Conservation (phyloP, 2,888 invertebrate genomes). For the Temnothorax rugatulus region DNA sequence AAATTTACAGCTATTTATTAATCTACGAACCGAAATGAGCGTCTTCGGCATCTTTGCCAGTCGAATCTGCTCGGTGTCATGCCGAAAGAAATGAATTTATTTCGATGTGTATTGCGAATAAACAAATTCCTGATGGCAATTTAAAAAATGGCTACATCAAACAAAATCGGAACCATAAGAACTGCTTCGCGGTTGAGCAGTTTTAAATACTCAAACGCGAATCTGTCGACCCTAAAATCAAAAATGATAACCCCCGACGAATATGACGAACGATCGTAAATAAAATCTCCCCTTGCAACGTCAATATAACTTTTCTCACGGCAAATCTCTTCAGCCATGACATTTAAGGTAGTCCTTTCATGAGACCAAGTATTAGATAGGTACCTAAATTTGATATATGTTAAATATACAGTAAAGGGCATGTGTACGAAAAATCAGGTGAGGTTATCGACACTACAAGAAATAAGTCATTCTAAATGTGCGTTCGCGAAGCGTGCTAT, state of each 20-base stretch:
- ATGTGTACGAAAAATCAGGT: too few species aligned
- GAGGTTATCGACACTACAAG: too few species aligned
- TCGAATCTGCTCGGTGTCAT: neutral
- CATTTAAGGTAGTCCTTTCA: too few species aligned
- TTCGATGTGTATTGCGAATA: neutral
- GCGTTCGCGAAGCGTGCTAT: too few species aligned
- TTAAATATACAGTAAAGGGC: too few species aligned
- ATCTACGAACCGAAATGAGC: neutral
- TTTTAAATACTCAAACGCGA: neutral
- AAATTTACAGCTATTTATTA: neutral
- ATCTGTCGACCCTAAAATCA: neutral
- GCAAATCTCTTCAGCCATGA: neutral
- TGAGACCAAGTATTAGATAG: too few species aligned
- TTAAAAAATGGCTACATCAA: neutral
- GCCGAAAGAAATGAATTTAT: neutral
- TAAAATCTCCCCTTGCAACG: neutral
- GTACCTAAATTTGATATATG: too few species aligned
- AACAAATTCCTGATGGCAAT: neutral
- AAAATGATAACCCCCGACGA: constrained; percentile 48
- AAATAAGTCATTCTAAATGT: too few species aligned
- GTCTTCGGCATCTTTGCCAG: neutral
- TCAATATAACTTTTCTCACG: neutral
- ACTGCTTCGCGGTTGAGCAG: neutral
- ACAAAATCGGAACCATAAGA: neutral
- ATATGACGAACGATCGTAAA: constrained; percentile 16